Percentiles rank a stretch among this genome's conserved stretches.
These are phyloP conservation scores for Dyspetes luteomarginatus DNA, from an alignment of 2,888 invertebrate genomes.

Conservation along the genomic window DNA sequence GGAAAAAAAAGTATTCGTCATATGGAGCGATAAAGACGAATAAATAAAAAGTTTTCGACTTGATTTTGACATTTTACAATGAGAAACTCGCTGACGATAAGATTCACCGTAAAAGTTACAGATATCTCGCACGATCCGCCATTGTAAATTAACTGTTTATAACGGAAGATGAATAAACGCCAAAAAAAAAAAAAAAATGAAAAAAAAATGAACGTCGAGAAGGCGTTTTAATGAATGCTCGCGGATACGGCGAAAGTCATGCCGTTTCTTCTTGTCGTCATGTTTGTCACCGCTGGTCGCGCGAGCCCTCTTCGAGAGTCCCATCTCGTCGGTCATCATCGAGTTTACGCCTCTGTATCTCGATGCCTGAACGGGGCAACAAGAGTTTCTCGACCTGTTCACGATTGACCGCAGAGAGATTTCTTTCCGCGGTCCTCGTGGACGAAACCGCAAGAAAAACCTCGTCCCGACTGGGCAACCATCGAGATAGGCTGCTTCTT, in stretches of 20 bases:
- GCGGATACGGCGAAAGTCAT: slow-evolving; percentile 69
- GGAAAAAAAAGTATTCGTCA: too few relatives aligned
- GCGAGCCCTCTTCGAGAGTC: slow-evolving; percentile 10
- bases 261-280: slow-evolving; percentile 46
- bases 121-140: slow-evolving; percentile 11
- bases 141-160: slow-evolving; percentile 46
- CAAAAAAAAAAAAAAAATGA: neutral
- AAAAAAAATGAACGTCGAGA: slow-evolving; percentile 38
- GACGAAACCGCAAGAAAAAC: slow-evolving; percentile 71
- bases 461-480: slow-evolving; percentile 56
- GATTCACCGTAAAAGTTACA: slow-evolving; percentile 5
- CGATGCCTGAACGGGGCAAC: slow-evolving; percentile 31
- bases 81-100: neutral
- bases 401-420: slow-evolving; percentile 72
- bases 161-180: slow-evolving; percentile 48
- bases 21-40: too few relatives aligned
- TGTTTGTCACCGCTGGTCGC: slow-evolving; percentile 1
- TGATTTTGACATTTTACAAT: slow-evolving; percentile 5
- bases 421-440: slow-evolving; percentile 71
- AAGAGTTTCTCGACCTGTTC: slow-evolving; percentile 73
- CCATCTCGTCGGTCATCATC: slow-evolving; percentile 47
- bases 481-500: too few relatives aligned
- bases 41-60: too few relatives aligned
- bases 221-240: slow-evolving; percentile 58
- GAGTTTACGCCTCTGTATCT: slow-evolving; percentile 34